Evolutionary conservation across 1,140 invertebrate genomes (phyloP).

Genomic region (Idris sp.): DNA sequence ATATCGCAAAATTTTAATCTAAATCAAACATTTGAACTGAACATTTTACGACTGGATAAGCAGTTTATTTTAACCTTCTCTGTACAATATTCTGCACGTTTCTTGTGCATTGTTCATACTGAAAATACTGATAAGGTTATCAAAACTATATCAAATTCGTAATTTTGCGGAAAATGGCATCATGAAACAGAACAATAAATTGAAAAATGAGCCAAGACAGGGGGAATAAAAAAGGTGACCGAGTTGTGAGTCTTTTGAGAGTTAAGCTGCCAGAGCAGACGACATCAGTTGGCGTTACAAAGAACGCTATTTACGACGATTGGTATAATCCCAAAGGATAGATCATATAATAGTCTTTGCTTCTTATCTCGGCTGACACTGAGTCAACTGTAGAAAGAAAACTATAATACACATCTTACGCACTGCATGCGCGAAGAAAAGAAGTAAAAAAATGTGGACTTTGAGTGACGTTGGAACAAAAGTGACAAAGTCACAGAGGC

Average conservation of each 20-base stretch:
- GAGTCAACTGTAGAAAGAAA: conserved; percentile 18
- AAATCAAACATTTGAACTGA: too few species aligned
- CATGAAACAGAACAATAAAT: conserved; percentile 18
- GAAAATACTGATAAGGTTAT: conserved; percentile 14
- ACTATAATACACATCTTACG: conserved; percentile 22
- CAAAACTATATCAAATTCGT: conserved; percentile 8
- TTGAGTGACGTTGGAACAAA: conserved; percentile 28
- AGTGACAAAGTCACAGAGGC: conserved; percentile 35
- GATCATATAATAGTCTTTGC: conserved; percentile 37
- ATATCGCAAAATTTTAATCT: too few species aligned
- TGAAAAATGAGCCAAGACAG: conserved; percentile 30
- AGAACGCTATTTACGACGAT: conserved; percentile 44
- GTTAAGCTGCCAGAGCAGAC: conserved; percentile 26
- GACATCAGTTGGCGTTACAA: conserved; percentile 36
- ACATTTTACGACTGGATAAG: conserved; percentile 3
- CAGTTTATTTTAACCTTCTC: not conserved
- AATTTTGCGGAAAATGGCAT: conserved; percentile 16
- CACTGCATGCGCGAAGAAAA: conserved; percentile 2
- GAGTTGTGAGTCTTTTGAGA: conserved; percentile 41
- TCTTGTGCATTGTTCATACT: not conserved
- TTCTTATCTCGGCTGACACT: conserved; percentile 21
- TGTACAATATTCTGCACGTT: too few species aligned
- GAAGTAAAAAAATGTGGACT: conserved; percentile 1
- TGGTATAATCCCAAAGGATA: conserved; percentile 45
- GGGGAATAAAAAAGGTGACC: conserved; percentile 5